phyloP scores from a whole-genome alignment of 92 coral and sea anemone genomes.

The Phenganax stokvisi region DNA sequence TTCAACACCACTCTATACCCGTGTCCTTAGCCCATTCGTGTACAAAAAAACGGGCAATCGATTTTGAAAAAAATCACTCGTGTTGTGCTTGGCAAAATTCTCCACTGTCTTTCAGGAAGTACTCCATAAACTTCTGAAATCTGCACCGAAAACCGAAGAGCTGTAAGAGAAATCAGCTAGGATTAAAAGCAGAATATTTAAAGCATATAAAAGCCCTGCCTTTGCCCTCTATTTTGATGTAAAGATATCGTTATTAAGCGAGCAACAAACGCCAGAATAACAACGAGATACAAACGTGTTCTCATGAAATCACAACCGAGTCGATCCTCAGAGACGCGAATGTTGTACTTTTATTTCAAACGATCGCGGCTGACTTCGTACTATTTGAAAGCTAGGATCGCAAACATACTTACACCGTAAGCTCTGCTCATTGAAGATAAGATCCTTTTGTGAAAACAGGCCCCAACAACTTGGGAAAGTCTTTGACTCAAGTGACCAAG shows the following conservation, averaged over 20 bases:
- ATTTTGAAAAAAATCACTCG: conserved; percentile 57
- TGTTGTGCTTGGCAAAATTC: conserved; percentile 99
- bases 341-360: neutral
- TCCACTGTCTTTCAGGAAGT: conserved; percentile 95
- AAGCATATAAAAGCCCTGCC: neutral
- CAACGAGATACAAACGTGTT: neutral
- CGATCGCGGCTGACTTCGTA: neutral
- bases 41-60: conserved; percentile 43
- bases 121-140: conserved; percentile 95
- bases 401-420: conserved; percentile 64
- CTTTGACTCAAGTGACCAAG: conserved; percentile 38
- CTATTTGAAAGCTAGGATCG: neutral
- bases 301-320: conserved; percentile 10
- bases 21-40: conserved; percentile 82
- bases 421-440: conserved; percentile 90
- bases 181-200: conserved; percentile 12
- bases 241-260: neutral
- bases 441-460: conserved; percentile 36
- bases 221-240: neutral
- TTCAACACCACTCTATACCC: conserved; percentile 31
- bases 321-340: neutral
- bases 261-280: conserved; percentile 16
- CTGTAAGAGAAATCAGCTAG: conserved; percentile 50
- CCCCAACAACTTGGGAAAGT: conserved; percentile 39
- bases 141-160: conserved; percentile 81